Evolutionary conservation across 1,140 invertebrate genomes (phyloP), one percentile per base, ranked within the genome.

Genomic region (Drosophila santomea): DNA sequence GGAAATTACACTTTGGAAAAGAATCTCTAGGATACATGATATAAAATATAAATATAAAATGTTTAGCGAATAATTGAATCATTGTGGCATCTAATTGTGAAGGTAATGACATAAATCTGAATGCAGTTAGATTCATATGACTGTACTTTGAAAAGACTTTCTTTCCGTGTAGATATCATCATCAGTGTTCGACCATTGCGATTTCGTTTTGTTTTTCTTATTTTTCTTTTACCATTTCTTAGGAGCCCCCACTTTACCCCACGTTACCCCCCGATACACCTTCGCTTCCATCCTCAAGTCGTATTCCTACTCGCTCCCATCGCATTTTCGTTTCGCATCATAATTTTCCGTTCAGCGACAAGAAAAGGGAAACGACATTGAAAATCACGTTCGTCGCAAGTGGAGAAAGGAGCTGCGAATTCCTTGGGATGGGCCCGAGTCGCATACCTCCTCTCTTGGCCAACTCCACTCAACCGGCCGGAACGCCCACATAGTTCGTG

Each of bases 311-410:
- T 79, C 56, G 78, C 55, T 75, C 79, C 67, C 52, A 67, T 66
- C 66, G 66, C 75, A 67, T 84, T 90, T 88, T 84, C 85, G 84
- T 89, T 89, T 89, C 84, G 85, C 85, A 78, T 89, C 84, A 89
- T 89, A 89, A 89, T 89, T 89, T 88, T 74, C 55, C 62, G 52
- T 73, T 78, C 63, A 45, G 61, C 60, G 75, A 59, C 66, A 72
- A 62, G 80, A 78, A 83, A 57, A 64, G 52, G 45, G 7, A 67
- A 68, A 47, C 50, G 63, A 52, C 79, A 73, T 68, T 79, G 60
- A 89, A 88, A 89, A 90, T 84, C 84, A 89, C 80, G 84, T 90
- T 78, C 47, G 66, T 41, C 28, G 57, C 41, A 36, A 52, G 28
- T 67, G 17, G 8, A 38, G 41, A 75, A 54, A 74, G 63, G 57